Conservation (phyloP, 2,113 vertebrate genomes). For the Neodontobutis hainanensis region DNA sequence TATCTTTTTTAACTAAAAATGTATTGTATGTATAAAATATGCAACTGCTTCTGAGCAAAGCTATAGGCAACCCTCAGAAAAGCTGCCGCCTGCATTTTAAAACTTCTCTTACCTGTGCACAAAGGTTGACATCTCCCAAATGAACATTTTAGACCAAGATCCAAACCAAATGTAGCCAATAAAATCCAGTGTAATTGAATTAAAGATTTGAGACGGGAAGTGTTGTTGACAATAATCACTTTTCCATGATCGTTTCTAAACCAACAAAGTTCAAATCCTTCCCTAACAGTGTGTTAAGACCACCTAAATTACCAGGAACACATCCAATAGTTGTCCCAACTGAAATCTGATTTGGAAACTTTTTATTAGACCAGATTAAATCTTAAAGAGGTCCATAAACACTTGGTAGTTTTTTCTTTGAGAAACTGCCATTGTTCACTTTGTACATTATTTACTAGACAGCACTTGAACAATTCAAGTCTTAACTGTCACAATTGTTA, state of each 20-base stretch:
- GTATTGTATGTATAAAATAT: no score
- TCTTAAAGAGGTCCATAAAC: not conserved
- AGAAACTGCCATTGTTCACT: not conserved
- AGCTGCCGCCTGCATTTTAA: not conserved
- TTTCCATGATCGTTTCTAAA: not conserved
- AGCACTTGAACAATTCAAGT: not conserved
- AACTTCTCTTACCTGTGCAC: not conserved
- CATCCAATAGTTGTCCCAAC: not conserved
- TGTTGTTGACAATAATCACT: not conserved
- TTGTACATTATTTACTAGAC: not conserved
- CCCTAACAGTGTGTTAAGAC: not conserved
- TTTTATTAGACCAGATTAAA: not conserved
- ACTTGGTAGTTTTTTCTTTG: not conserved
- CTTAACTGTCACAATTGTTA: not conserved
- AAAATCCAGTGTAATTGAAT: not conserved
- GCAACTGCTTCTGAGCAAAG: not conserved
- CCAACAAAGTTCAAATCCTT: not conserved
- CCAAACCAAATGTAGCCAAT: no score
- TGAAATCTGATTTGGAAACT: not conserved
- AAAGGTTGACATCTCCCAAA: not conserved
- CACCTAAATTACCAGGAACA: not conserved
- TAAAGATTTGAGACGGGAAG: not conserved
- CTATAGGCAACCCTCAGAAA: slow-evolving; percentile 16
- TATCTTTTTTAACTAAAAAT: no score
- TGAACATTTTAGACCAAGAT: no score